Base-by-base conservation (phyloP, 64 coral and sea anemone species). In the Actinia equina region DNA sequence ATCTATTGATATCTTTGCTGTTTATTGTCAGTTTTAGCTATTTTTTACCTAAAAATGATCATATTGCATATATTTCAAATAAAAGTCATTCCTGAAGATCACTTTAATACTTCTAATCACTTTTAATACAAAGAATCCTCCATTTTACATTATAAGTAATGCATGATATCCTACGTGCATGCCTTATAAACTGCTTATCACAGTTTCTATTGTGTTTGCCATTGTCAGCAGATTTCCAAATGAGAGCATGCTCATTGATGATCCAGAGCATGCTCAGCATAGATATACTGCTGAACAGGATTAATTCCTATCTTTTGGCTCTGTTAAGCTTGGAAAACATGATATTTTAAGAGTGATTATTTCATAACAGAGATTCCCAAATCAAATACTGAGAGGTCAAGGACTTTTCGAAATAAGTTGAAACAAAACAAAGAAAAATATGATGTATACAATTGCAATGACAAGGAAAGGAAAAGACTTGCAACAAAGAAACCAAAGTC, bases 401-500 rank as follows among this genome's bases (percentile, higher is more conserved):
- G 27, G 84, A 88, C 37, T 49, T 85, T 57, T 44, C 12, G 81
- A 60, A 88, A 85, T 71, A 93, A 84, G 55, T 63, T 88, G 42
- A 88, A 88, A 93, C 52, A 88, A 65, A 43, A 93, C 83, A 13
- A 41, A 37, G 81, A 87, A 77, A 41, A 46, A 52, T 88, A 92
- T 78, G 84, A 92, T 76, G 19, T 88, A n/a, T 88, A 88, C 20
- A 92, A 92, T 76, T 59, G 37, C 81, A 92, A 84, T 84, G 91
- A 92, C 82, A 92, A 59, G 59, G 87, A 93, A 45, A 89, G 91
- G 88, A 93, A 93, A 83, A 88, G 87, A 86, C 82, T 83, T 88
- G 87, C 88, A 77, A 89, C 86, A 84, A 87, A 79, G 43, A 92
- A 44, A 79, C 85, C 90, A 87, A 92, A 87, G 80, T 14, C 45